These are phyloP conservation scores for Xiphorhynchus erythropygius DNA, from an alignment of 2,797 vertebrate genomes.

Conservation along the genomic window DNA sequence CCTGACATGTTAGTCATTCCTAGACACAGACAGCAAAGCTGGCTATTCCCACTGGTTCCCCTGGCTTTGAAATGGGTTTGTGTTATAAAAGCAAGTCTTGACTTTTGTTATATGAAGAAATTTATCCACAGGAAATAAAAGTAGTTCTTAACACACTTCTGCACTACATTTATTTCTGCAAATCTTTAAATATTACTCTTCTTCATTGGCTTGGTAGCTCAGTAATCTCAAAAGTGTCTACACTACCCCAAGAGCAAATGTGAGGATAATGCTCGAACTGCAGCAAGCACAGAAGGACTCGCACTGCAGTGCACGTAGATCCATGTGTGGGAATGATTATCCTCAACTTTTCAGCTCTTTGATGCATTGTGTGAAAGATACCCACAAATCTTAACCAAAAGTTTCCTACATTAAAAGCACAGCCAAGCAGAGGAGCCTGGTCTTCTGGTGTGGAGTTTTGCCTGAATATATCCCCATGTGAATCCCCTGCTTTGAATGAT, in stretches of 20 bases:
- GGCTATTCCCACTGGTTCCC: background rate
- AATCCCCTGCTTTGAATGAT: conserved; percentile 58
- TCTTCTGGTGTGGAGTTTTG: conserved; percentile 55
- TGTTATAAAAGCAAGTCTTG: background rate
- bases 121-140: background rate
- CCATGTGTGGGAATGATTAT: conserved; percentile 56
- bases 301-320: background rate
- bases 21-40: background rate
- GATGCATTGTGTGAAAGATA: conserved; percentile 64
- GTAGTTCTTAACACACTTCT: background rate
- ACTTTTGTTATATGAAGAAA: background rate
- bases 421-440: conserved; percentile 48
- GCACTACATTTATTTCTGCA: background rate
- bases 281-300: background rate
- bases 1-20: background rate
- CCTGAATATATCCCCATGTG: conserved; percentile 48
- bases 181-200: background rate
- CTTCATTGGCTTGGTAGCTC: background rate
- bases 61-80: background rate
- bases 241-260: background rate
- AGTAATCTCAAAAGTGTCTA: background rate
- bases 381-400: conserved; percentile 61
- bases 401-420: conserved; percentile 54
- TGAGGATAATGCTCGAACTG: background rate
- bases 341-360: conserved; percentile 50